Conservation (phyloP, 1,140 invertebrate genomes). For the Adelges cooleyi region DNA sequence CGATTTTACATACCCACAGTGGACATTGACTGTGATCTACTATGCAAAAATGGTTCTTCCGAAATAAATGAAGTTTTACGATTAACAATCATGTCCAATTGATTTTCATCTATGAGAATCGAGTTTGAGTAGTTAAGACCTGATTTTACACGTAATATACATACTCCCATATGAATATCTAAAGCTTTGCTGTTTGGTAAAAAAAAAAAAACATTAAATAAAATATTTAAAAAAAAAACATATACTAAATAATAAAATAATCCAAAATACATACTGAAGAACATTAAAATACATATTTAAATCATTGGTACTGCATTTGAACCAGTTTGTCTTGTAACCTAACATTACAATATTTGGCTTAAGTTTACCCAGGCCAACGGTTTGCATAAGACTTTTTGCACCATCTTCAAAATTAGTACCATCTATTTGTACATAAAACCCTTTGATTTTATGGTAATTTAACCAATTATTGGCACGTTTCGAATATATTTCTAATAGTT, state of each 20-base stretch:
- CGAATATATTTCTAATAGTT: slow-evolving; percentile 9
- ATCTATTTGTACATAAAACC: slow-evolving; percentile 77
- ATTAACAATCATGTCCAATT: slow-evolving; percentile 18
- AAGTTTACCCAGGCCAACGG: slow-evolving; percentile 80
- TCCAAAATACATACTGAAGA: slow-evolving; percentile 63
- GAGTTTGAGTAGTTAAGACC: slow-evolving; percentile 57
- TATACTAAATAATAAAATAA: neutral
- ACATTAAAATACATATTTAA: slow-evolving; percentile 82
- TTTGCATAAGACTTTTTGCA: slow-evolving; percentile 59
- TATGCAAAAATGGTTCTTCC: slow-evolving; percentile 23
- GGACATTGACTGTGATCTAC: slow-evolving; percentile 20
- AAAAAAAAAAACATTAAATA: slow-evolving; percentile 33
- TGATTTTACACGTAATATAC: slow-evolving; percentile 67
- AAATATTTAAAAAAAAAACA: neutral
- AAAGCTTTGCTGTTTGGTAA: slow-evolving; percentile 67
- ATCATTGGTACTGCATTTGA: slow-evolving; percentile 55
- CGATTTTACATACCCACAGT: slow-evolving; percentile 23
- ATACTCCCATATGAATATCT: slow-evolving; percentile 82
- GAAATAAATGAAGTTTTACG: slow-evolving; percentile 9
- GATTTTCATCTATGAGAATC: slow-evolving; percentile 18
- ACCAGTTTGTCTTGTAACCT: slow-evolving; percentile 90
- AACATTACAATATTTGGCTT: slow-evolving; percentile 87
- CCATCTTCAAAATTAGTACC: slow-evolving; percentile 68
- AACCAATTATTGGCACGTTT: slow-evolving; percentile 19
- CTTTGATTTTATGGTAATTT: slow-evolving; percentile 62